Evolutionary conservation across 2,113 vertebrate species (phyloP), one percentile per base, ranked within the genome.

Genomic region (Nibea coibor): DNA sequence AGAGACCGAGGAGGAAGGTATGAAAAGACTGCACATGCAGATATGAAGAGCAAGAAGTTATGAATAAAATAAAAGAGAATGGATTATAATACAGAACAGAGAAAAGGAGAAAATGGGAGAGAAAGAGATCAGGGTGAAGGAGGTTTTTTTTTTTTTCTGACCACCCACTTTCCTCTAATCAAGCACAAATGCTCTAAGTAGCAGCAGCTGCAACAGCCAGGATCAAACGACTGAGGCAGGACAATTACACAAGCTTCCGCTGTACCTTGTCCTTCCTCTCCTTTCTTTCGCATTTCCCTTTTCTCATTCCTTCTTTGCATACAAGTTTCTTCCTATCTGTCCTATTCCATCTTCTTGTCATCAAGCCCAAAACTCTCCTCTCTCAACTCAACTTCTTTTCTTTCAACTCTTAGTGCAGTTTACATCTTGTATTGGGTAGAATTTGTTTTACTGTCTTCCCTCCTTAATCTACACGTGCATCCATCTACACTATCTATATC

Each of bases 131-230:
- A 45, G 74, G 72, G 59, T 66, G 61, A 79, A 78, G 73, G 75
- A 15, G 54, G 24, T 1, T 26, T 26, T 69, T 59, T 87, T 83
- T 85, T 88, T 86, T 89, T 88, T 92, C 78, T 88, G 94, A 92
- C 93, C 93, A 95, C 94, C 94, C 94, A 94, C 93, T 92, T 94
- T 90, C 91, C 90, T 93, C 78, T 95, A 96, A 95, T 96, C 94
- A 95, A 90, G 90, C 91, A 92, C 93, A 94, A 95, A 95, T 95
- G 93, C 92, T 90, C 85, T 94, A 94, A 95, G 94, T 91, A 94
- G 93, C 93, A 93, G 93, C 95, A 95, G 95, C 94, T 96, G 94
- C 89, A 76, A 72, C 80, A 85, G 85, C 78, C 88, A 86, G 92
- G 93, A 95, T 95, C 94, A 95, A 95, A 95, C 88, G 69, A 82